These are phyloP conservation scores for Amorpha juglandis DNA, from an alignment of 2,888 invertebrate species.

Conservation along the genomic window DNA sequence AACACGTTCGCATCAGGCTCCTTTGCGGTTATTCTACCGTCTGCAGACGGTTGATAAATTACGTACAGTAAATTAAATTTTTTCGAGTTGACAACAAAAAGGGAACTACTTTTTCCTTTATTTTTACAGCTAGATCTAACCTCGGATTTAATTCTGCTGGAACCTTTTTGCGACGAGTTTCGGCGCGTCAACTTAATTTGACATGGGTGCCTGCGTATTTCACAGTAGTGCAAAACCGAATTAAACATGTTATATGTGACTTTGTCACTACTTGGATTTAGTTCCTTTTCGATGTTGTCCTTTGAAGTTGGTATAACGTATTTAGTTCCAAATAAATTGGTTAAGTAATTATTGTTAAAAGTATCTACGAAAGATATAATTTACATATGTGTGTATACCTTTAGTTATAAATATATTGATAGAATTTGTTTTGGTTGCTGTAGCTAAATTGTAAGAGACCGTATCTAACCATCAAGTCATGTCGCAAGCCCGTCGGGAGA, in stretches of 20 bases:
- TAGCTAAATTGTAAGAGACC: no score
- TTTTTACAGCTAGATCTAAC: slow-evolving; percentile 23
- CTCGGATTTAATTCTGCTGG: slow-evolving; percentile 20
- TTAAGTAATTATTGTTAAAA: not conserved
- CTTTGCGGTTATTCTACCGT: slow-evolving; percentile 43
- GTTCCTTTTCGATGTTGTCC: slow-evolving; percentile 3
- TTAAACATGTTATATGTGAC: slow-evolving; percentile 22
- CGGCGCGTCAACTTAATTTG: slow-evolving; percentile 23
- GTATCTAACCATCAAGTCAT: no score
- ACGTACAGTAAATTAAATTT: slow-evolving; percentile 62
- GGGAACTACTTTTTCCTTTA: slow-evolving; percentile 33
- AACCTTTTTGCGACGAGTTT: slow-evolving; percentile 23
- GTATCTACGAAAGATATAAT: no score
- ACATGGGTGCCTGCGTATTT: slow-evolving; percentile 12
- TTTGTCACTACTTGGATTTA: slow-evolving; percentile 15
- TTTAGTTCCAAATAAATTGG: not conserved
- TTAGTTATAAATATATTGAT: no score
- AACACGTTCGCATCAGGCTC: slow-evolving; percentile 38
- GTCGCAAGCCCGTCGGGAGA: no score
- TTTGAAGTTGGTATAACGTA: not conserved
- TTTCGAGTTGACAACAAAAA: slow-evolving; percentile 43
- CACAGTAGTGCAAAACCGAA: slow-evolving; percentile 17
- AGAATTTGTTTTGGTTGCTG: no score
- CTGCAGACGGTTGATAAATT: slow-evolving; percentile 60
- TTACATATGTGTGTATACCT: no score